These are phyloP conservation scores for Choloepus didactylus DNA, from an alignment of 2,797 vertebrate species.

Conservation along the genomic window DNA sequence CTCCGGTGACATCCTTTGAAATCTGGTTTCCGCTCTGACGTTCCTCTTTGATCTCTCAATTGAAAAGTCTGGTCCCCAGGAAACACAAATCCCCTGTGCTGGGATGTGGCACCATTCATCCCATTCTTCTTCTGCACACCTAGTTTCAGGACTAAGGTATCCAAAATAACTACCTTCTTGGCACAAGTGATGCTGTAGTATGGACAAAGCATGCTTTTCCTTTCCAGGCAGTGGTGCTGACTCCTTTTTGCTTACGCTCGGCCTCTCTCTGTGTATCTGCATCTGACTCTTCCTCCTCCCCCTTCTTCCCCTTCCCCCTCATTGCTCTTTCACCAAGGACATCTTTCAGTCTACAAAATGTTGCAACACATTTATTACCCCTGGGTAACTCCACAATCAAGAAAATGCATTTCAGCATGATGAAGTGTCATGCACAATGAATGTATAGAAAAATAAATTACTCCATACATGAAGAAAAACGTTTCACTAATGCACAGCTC, in stretches of 20 bases:
- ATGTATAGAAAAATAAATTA: conserved; percentile 75
- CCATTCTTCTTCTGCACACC: background rate
- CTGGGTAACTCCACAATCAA: conserved; percentile 72
- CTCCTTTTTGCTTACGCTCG: background rate
- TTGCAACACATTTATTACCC: conserved; percentile 71
- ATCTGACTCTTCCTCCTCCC: background rate
- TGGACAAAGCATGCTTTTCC: background rate
- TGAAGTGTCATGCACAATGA: conserved; percentile 69
- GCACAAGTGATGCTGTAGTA: fast-evolving
- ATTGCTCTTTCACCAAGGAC: background rate
- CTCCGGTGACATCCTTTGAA: conserved; percentile 73
- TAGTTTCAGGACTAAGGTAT: conserved; percentile 52
- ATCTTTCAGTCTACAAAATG: conserved; percentile 72
- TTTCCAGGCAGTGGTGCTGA: background rate
- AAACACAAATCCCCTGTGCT: background rate
- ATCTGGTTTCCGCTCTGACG: conserved; percentile 56
- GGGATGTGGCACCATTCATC: conserved; percentile 25
- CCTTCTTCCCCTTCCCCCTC: background rate
- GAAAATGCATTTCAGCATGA: conserved; percentile 79
- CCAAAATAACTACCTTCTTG: background rate
- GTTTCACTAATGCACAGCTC: conserved; percentile 59
- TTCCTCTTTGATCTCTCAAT: conserved; percentile 67
- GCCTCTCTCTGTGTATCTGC: background rate
- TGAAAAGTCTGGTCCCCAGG: conserved; percentile 50
- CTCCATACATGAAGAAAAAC: conserved; percentile 71